These are phyloP conservation scores for Hipposideros larvatus DNA, from an alignment of 2,797 vertebrate species.

Conservation along the genomic window DNA sequence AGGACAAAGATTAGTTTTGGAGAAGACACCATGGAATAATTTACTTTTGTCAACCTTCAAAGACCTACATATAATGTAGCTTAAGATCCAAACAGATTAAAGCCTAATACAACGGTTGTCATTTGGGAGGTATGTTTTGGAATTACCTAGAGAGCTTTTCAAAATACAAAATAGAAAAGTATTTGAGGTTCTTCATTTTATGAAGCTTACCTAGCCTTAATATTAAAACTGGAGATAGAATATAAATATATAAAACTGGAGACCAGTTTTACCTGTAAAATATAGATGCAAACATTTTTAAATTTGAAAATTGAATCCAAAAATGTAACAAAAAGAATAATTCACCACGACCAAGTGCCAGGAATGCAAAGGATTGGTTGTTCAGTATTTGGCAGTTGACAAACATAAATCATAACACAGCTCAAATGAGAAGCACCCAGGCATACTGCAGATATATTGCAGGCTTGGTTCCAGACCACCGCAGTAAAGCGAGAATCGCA, in stretches of 20 bases:
- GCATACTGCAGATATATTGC: not conserved
- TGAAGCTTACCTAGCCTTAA: constrained; percentile 46
- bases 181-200: constrained; percentile 52
- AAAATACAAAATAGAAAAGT: constrained; percentile 43
- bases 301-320: constrained; percentile 41
- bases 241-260: not conserved
- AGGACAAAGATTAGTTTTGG: not conserved
- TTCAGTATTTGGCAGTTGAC: not conserved
- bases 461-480: not conserved
- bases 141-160: constrained; percentile 53
- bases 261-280: constrained; percentile 16
- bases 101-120: not conserved
- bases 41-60: constrained; percentile 44
- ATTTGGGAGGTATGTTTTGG: constrained; percentile 45
- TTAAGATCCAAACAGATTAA: constrained; percentile 38
- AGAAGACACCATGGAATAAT: not conserved
- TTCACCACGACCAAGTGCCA: not conserved
- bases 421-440: not conserved
- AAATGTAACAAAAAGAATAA: constrained; percentile 33
- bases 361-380: not conserved
- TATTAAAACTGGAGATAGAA: constrained; percentile 54
- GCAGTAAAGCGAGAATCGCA: not conserved
- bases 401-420: not conserved
- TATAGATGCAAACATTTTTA: constrained; percentile 49
- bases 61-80: not conserved